Evolutionary conservation across 1,140 invertebrate genomes (phyloP).

Genomic region (Listronotus bonariensis): DNA sequence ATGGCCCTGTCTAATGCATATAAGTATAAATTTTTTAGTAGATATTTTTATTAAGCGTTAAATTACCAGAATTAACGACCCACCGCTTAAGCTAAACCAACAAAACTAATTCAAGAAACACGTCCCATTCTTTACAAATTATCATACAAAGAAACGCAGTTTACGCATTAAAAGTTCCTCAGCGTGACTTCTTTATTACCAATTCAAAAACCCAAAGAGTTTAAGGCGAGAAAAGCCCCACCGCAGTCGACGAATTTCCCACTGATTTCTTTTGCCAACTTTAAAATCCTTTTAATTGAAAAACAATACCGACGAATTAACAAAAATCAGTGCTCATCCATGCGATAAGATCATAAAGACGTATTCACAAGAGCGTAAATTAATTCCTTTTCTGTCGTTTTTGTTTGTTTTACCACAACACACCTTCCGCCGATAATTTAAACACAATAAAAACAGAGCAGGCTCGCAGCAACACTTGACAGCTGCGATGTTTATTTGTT

Average conservation of each 20-base stretch:
- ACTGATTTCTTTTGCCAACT: constrained; percentile 23
- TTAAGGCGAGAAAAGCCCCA: constrained; percentile 25
- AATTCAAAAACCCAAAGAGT: background rate
- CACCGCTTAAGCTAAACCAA: background rate
- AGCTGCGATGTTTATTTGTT: constrained; percentile 32
- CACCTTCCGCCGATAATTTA: constrained; percentile 30
- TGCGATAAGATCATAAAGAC: constrained; percentile 27
- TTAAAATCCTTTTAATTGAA: constrained; percentile 19
- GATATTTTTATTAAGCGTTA: too few species aligned
- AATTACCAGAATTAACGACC: too few species aligned
- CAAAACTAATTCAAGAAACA: constrained; percentile 4
- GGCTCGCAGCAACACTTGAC: constrained; percentile 28
- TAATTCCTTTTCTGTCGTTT: constrained; percentile 30
- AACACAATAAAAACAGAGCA: constrained; percentile 20
- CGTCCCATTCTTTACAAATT: constrained; percentile 12
- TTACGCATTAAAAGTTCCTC: constrained; percentile 5
- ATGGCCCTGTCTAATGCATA: too few species aligned
- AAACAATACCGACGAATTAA: constrained; percentile 21
- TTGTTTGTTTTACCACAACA: constrained; percentile 24
- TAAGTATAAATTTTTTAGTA: too few species aligned
- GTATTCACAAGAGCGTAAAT: constrained; percentile 29
- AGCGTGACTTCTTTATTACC: constrained; percentile 9
- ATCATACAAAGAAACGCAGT: constrained; percentile 1
- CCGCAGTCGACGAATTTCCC: constrained; percentile 26
- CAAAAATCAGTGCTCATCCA: constrained; percentile 27